Evolutionary conservation across 2,113 vertebrate genomes (phyloP).

Genomic region (Bothrops jararaca): DNA sequence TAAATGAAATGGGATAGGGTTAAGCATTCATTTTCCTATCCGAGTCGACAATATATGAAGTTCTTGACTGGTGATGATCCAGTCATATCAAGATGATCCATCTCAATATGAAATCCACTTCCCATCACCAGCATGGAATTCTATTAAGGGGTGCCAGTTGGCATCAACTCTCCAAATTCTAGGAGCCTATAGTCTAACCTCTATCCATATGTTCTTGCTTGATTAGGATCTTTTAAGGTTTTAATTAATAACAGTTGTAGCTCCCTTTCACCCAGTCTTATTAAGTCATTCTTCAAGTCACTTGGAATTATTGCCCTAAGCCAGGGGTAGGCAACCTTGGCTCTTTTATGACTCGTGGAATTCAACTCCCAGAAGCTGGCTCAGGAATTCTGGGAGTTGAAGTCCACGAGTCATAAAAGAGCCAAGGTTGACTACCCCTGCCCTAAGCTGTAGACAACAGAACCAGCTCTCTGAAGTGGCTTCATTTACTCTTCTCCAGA

Average conservation of each 20-base stretch:
- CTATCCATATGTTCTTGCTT: neutral
- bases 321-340: too few relatives aligned
- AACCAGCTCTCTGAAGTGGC: neutral
- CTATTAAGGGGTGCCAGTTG: neutral
- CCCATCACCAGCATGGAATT: neutral
- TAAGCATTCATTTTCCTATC: neutral
- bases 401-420: too few relatives aligned
- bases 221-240: neutral
- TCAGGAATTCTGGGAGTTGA: too few relatives aligned
- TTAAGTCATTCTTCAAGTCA: neutral
- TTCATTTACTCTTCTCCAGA: neutral
- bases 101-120: neutral
- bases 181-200: neutral
- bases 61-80: neutral
- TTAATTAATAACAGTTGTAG: neutral
- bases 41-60: neutral
- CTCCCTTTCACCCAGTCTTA: neutral
- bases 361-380: too few relatives aligned
- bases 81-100: neutral
- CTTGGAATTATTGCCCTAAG: neutral
- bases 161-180: neutral
- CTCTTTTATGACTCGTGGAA: too few relatives aligned
- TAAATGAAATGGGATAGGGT: neutral
- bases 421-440: neutral
- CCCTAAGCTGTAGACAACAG: neutral